phyloP scores from a whole-genome alignment of 2,888 invertebrate species.

The Stenodera caucasica region DNA sequence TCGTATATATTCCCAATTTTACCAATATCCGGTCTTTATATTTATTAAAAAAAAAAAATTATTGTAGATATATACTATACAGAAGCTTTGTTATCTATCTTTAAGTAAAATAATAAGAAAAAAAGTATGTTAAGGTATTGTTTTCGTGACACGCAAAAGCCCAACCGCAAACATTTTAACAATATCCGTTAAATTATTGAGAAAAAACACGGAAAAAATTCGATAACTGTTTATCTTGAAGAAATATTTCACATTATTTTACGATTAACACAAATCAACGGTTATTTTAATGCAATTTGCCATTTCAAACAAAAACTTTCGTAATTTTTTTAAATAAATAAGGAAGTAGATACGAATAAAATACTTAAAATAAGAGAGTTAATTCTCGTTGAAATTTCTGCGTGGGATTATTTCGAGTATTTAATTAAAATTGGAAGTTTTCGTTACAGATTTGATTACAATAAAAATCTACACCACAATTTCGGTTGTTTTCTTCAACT shows the following conservation, averaged over 20 bases:
- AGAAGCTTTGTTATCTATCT: slow-evolving; percentile 11
- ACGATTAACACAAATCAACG: slow-evolving; percentile 7
- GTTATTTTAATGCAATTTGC: slow-evolving; percentile 7
- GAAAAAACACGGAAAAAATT: slow-evolving; percentile 14
- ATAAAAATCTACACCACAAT: background rate
- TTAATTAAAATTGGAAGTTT: too few species aligned
- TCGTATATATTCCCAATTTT: slow-evolving; percentile 37
- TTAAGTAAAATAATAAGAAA: slow-evolving; percentile 19
- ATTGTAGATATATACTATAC: background rate
- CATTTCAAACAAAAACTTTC: background rate
- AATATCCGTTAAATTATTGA: slow-evolving; percentile 21
- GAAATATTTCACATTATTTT: slow-evolving; percentile 9
- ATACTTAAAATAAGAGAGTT: too few species aligned
- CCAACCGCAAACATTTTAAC: slow-evolving; percentile 19
- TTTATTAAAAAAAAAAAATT: slow-evolving; percentile 3
- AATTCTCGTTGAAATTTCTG: too few species aligned
- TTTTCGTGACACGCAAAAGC: slow-evolving; percentile 16
- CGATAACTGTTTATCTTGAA: slow-evolving; percentile 4
- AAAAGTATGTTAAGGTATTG: slow-evolving; percentile 14
- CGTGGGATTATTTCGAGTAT: too few species aligned
- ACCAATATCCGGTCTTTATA: slow-evolving; percentile 38
- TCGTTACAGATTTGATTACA: too few species aligned
- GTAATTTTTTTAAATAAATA: background rate
- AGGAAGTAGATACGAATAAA: too few species aligned
- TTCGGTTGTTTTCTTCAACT: background rate